Evolutionary conservation across 2,888 invertebrate species (phyloP), one percentile per base, ranked within the genome.

Genomic region (Heliconius ismenius): DNA sequence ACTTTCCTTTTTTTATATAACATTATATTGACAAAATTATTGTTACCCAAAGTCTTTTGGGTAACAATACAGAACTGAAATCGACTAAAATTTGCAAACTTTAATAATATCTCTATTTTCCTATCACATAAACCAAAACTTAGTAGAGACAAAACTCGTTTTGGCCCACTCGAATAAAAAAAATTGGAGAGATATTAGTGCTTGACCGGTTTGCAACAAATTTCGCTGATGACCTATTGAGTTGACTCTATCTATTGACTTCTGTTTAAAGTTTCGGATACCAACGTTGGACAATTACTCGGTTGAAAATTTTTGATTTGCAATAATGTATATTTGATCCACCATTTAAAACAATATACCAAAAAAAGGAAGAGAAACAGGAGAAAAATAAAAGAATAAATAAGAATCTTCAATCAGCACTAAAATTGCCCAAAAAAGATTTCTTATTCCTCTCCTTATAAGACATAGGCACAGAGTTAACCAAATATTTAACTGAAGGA

Each of bases 401-500:
- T 32, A 21, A 36, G 21, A 11, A n/a, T 36, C 36, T 39, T 36
- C 32, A 21, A 64, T 21, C 10, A n/a, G 4, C 32, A 21, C n/a
- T n/a, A 39, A 36, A 64, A n/a, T 13, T 13, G 6, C 24, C 11
- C 4, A 21, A n/a, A n/a, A 65, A 3, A 9, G 3, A 58, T 6
- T 54, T 54, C 13, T 69, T 28, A 49, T n/a, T 32, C 54, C 15
- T 54, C n/a, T 54, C 43, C 54, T 73, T 78, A 79, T 76, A 78
- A 79, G 81, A 77, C 21, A 24, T 63, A 77, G 78, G 81, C 78
- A 84, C 82, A 83, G 81, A 86, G 86, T 86, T 88, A 87, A 87
- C 88, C 89, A 91, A 92, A 92, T 91, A 90, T 91, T 90, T 88
- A 87, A 85, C 84, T 84, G 86, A 87, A 92, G 87, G 92, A 92